phyloP scores from a whole-genome alignment of 2,797 vertebrate genomes.

The Aplochiton taeniatus region DNA sequence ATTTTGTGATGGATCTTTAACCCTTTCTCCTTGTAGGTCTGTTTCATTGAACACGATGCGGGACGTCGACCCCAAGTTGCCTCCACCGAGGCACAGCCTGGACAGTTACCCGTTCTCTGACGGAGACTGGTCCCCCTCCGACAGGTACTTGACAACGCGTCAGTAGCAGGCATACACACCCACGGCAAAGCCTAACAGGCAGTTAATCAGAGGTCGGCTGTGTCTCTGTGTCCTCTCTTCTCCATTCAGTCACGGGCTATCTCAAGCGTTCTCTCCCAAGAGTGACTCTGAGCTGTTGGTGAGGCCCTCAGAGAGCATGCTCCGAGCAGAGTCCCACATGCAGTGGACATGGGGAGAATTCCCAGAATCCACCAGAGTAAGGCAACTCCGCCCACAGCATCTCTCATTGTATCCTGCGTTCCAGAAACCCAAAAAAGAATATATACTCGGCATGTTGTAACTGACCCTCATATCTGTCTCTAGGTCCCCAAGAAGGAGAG shows the following conservation, averaged over 20 bases:
- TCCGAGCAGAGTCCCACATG: constrained; percentile 94
- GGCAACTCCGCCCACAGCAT: too few species aligned
- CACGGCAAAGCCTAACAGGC: background rate
- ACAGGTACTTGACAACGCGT: constrained; percentile 74
- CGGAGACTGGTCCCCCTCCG: constrained; percentile 86
- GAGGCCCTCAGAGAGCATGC: constrained; percentile 86
- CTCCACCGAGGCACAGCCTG: constrained; percentile 79
- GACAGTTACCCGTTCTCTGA: constrained; percentile 92
- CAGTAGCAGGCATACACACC: background rate
- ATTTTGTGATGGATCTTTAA: background rate
- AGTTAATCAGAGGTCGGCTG: background rate
- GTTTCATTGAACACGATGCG: constrained; percentile 82
- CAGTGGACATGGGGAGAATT: constrained; percentile 99
- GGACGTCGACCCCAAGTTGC: constrained; percentile 85
- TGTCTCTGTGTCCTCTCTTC: constrained; percentile 17
- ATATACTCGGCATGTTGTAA: too few species aligned
- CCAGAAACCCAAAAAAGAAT: background rate
- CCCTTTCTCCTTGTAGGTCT: constrained; percentile 72
- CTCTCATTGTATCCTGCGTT: background rate
- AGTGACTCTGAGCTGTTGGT: constrained; percentile 95
- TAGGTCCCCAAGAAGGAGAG: constrained; percentile 87
- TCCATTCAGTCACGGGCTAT: constrained; percentile 73
- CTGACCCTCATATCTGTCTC: constrained; percentile 2
- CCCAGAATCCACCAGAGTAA: constrained; percentile 94
- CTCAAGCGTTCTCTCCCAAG: constrained; percentile 85